Conservation (phyloP, 2,113 vertebrate species). For the Thalassarche chlororhynchos region DNA sequence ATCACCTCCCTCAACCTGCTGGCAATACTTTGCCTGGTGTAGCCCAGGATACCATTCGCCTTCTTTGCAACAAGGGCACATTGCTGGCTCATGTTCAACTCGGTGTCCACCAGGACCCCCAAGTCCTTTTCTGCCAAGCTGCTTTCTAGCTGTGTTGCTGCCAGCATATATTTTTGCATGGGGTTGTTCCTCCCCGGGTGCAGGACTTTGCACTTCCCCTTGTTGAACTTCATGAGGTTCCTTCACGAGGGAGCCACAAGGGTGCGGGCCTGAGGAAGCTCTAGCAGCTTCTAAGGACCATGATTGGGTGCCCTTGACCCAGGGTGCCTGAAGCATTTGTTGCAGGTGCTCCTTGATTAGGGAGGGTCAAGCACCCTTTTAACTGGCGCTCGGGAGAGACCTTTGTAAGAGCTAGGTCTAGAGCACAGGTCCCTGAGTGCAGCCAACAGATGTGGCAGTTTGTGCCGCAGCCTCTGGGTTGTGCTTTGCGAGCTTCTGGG, state of each 20-base stretch:
- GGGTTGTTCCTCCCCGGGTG: neutral
- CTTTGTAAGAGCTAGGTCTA: neutral
- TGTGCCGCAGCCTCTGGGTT: neutral
- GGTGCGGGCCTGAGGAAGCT: neutral
- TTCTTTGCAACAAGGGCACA: neutral
- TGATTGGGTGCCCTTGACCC: neutral
- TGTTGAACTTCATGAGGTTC: neutral
- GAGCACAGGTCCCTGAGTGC: neutral
- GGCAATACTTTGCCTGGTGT: neutral
- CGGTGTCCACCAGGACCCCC: neutral
- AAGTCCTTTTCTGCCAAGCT: neutral
- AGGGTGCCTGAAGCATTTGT: neutral
- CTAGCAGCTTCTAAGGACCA: neutral
- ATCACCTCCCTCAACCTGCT: neutral
- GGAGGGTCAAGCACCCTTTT: neutral
- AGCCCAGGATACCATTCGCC: neutral
- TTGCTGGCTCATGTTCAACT: neutral
- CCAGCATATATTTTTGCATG: neutral
- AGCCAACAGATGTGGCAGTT: neutral
- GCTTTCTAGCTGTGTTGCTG: neutral
- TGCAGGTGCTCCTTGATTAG: neutral
- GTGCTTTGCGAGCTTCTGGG: neutral
- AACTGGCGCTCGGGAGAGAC: neutral
- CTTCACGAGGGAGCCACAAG: neutral
- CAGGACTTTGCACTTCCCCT: neutral